Base-by-base conservation (phyloP, 2,797 vertebrate species). In the Leptodactylus fallax region DNA sequence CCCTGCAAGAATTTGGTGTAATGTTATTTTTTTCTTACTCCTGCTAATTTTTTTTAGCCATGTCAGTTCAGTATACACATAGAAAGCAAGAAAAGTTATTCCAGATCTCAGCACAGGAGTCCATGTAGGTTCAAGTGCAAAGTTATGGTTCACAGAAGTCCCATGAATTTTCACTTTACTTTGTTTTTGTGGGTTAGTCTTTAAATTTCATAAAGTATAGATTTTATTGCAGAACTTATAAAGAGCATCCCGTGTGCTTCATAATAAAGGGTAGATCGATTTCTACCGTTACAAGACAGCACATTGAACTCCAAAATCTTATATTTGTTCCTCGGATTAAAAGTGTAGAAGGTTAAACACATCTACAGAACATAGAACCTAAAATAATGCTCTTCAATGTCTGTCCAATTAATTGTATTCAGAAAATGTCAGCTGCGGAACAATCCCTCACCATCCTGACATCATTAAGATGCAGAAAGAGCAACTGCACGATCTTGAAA, bases 341-440 rank as follows among this genome's bases (percentile, higher is more conserved):
- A 81, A 81, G 71, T 86, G 56, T 86, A 87, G 74, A 83, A 89
- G 85, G 85, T 89, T 86, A 89, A 89, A 86, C 14, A 23, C 45
- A 83, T 86, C 81, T 87, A 74, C 23, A 80, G 85, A 87, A 83
- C 76, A 79, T n/a, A 56, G 87, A 45, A 85, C 61, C 51, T 86
- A 76, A 82, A 83, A 89, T 85, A 85, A 79, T 80, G 53, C 63
- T 71, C 12, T 85, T 60, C 76, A 53, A n/a, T 84, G 72, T 89
- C 80, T 65, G 71, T 71, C 72, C 85, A 89, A 87, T 89, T 87
- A 89, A 89, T 72, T 83, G 80, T 77, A 86, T 89, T 89, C 88
- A 89, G 88, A 83, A 89, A 86, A 89, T 89, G 85, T 89, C 88
- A 89, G 88, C n/a, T 83, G 56, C 63, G 72, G 87, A 88, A 86